These are phyloP conservation scores for Poecilia wingei DNA, from an alignment of 2,797 vertebrate species.

Conservation along the genomic window DNA sequence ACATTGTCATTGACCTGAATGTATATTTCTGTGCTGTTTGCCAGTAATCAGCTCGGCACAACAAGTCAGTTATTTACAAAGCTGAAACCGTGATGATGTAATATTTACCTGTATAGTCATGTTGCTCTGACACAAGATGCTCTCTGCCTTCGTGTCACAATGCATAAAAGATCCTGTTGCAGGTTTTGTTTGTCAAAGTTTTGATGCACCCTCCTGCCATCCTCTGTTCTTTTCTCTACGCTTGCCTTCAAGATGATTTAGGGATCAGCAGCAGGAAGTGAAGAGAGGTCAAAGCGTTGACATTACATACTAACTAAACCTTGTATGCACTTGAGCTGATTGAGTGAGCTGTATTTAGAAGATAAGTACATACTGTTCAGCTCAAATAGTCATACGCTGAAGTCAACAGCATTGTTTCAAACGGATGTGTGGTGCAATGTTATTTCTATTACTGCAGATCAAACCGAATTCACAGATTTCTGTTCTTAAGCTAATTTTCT, in stretches of 20 bases:
- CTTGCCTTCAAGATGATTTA: not conserved
- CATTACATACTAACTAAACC: conserved; percentile 10
- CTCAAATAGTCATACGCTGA: not conserved
- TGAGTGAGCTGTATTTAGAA: conserved; percentile 12
- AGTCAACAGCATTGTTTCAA: not conserved
- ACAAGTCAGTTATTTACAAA: conserved; percentile 1
- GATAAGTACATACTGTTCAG: not conserved
- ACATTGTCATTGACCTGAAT: not conserved
- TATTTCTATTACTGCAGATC: not conserved
- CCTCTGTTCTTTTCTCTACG: not conserved
- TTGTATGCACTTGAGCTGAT: conserved; percentile 14
- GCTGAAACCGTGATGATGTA: conserved; percentile 24
- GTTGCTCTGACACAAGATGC: conserved; percentile 20
- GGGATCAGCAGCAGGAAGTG: conserved; percentile 17
- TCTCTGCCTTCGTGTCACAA: not conserved
- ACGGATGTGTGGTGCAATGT: not conserved
- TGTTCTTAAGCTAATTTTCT: not conserved
- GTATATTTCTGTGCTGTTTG: conserved; percentile 4
- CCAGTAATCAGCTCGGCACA: not conserved
- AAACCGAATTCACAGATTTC: not conserved
- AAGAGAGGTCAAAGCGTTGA: conserved; percentile 23
- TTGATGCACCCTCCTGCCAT: not conserved
- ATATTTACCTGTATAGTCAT: conserved; percentile 30
- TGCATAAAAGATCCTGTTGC: conserved; percentile 1
- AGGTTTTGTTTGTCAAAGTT: not conserved